Base-by-base conservation (phyloP, 2,888 invertebrate genomes). In the Oscheius sp. region DNA sequence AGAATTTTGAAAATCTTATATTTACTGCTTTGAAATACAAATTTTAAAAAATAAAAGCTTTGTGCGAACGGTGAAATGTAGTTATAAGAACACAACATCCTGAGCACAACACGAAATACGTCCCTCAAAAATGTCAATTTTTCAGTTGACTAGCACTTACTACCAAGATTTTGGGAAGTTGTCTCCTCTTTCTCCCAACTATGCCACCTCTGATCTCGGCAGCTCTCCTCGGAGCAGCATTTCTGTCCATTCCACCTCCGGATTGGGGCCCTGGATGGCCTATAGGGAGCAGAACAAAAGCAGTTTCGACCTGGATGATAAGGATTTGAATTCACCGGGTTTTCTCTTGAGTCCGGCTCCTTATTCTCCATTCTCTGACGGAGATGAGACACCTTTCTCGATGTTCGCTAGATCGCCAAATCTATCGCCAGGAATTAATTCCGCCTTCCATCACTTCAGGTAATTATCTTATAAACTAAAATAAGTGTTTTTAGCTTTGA, bases 191-290 rank as follows among this genome's bases (percentile, higher is more conserved):
- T 67, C 67, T 1, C 67, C 67, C 2, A 51, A 51, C 41, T 86
- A 86, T 66, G 81, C 85, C 5, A 86, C 86, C 6, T 80, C 80
- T 9, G 86, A 86, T 57, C 71, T 86, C 26, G 86, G 86, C 32
- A 81, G 80, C 32, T 74, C 74, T 38, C 86, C 85, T 1, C 64
- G 84, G 26, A 71, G 71, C 51, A 82, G 82, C 6, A 77, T 80
- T 33, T 75, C 74, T 51, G 72, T 80, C 20, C 74, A 76, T 2
- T 63, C 75, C 2, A 69, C 72, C 14, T 70, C 63, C 4, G 57
- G 66, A 14, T 70, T 80, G 8, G 77, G 81, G 2, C 79, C 84
- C 2, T 84, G 83, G 84, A 82, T 74, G 32, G 77, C 73, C 2
- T 84, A 82, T 68, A 70, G 84, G 8, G 82, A 84, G 28, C 70